phyloP scores from a whole-genome alignment of 2,113 vertebrate species.

The Anser brachyrhynchus region DNA sequence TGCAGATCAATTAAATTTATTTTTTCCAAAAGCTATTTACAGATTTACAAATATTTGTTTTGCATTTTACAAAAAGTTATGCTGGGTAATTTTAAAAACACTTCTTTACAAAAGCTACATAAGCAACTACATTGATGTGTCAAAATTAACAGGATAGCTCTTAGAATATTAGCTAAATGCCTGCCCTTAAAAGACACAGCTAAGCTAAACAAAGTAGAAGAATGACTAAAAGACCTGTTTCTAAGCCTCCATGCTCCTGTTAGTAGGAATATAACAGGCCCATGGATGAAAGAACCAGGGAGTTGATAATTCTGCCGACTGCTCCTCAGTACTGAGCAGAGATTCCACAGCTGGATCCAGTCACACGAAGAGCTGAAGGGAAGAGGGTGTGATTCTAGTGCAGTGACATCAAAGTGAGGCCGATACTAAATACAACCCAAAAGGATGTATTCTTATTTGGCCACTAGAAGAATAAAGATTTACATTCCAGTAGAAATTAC shows the following conservation, averaged over 20 bases:
- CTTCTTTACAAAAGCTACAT: conserved; percentile 55
- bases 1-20: conserved; percentile 45
- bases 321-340: not conserved
- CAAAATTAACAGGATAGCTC: not conserved
- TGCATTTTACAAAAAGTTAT: conserved; percentile 54
- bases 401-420: not conserved
- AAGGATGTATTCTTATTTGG: not conserved
- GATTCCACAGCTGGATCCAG: not conserved
- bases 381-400: not conserved
- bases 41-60: conserved; percentile 49
- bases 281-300: accelerated
- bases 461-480: not conserved
- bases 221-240: not conserved
- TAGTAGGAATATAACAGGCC: not conserved
- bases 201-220: not conserved
- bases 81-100: conserved; percentile 2
- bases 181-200: not conserved
- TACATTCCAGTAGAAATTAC: not conserved
- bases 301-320: not conserved
- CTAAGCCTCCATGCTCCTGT: not conserved
- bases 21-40: conserved; percentile 53
- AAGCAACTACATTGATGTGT: not conserved
- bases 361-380: accelerated
- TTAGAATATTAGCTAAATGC: not conserved
- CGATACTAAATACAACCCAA: not conserved